Evolutionary conservation across 2,888 invertebrate genomes (phyloP).

Genomic region (Stenoptilia bipunctidactyla): DNA sequence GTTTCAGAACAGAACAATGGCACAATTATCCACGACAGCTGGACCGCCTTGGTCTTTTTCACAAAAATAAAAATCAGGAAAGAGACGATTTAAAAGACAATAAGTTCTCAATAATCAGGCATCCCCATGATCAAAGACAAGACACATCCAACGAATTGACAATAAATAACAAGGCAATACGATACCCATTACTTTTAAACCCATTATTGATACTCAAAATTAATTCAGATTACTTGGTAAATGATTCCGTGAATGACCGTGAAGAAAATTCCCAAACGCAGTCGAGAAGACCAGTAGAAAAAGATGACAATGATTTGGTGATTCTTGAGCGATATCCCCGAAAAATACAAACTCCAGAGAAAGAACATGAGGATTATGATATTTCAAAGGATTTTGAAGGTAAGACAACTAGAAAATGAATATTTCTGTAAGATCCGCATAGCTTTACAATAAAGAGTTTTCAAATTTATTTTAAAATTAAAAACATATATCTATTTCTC

Average conservation of each 20-base stretch:
- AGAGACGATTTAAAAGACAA: conserved; percentile 25
- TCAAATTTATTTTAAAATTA: no score
- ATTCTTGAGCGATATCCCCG: not conserved
- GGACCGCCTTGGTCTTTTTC: conserved; percentile 41
- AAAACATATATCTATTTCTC: no score
- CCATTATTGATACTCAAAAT: conserved; percentile 50
- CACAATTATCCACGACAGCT: conserved; percentile 54
- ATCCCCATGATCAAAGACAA: conserved; percentile 11
- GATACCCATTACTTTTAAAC: conserved; percentile 17
- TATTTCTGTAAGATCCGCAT: no score
- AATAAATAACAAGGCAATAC: conserved; percentile 17
- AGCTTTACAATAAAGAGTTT: no score
- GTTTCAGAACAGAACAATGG: conserved; percentile 53
- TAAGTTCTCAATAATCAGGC: conserved; percentile 15
- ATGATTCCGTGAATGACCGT: not conserved
- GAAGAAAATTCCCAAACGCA: no score
- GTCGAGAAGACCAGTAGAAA: no score
- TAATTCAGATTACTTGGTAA: conserved; percentile 23
- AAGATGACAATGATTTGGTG: no score
- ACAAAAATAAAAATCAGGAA: conserved; percentile 28
- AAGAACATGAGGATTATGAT: conserved; percentile 5
- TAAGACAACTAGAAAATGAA: no score
- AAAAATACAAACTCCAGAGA: no score
- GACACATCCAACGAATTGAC: conserved; percentile 29
- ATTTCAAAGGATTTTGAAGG: conserved; percentile 17